Evolutionary conservation across 2,113 vertebrate genomes (phyloP), one percentile per base, ranked within the genome.

Genomic region (Scopus umbretta): DNA sequence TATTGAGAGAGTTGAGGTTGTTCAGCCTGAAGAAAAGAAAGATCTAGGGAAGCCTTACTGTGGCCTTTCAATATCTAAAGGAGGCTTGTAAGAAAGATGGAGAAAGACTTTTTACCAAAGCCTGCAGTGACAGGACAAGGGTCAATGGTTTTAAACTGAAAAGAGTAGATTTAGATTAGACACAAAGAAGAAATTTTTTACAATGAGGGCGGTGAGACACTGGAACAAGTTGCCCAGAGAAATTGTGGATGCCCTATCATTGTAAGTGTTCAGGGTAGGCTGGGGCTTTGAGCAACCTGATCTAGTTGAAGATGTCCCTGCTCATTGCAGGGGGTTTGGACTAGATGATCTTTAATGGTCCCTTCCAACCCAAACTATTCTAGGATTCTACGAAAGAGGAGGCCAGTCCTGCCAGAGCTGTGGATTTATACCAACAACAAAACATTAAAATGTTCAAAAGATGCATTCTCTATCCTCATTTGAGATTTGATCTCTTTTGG

Each of bases 381-480:
- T 15, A 85, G 22, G 22, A 62, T 80, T 89, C 47, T 80, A 7
- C 36, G 73, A 74, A 88, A 72, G 16, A 55, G 5, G 17, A 61
- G 11, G 6, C 7, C 23, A 85, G 22, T 65, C 50, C 32, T 66
- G 52, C 20, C 36, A 72, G 58, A 52, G 36, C 23, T n/a, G 19
- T 49, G 16, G 5, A 38, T 53, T 75, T 88, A 34, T 19, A 40
- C 5, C 11, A 53, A 13, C 3, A 80, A 29, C 9, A 59, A 45
- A 53, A 42, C 10, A 34, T 66, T 40, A 67, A 62, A 76, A 30
- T 29, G n/a, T 63, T 14, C 19, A 71, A 11, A 25, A 43, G 11
- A 66, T 1, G 1, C 19, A 56, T 11, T 61, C 6, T 15, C 6
- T 49, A 9, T 40, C 55, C 23, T 80, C 0, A 1, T 55, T 55